Conservation (phyloP, 2,113 vertebrate genomes). For the Rhynchomys soricoides region DNA sequence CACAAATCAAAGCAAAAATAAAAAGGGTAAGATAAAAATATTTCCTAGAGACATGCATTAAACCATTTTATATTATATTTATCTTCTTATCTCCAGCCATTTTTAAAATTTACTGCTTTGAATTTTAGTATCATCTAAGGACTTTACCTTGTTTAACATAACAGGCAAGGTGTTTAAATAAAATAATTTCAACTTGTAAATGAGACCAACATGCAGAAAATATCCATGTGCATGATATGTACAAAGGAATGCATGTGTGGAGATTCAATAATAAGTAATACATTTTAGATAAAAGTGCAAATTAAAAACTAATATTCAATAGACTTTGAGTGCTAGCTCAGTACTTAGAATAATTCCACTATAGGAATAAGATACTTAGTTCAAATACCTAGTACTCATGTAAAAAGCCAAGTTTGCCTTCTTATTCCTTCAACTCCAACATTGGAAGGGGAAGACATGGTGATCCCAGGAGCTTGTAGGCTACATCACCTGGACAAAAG, state of each 20-base stretch:
- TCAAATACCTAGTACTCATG: not conserved
- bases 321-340: not conserved
- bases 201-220: not conserved
- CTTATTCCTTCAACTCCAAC: not conserved
- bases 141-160: not conserved
- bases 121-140: not conserved
- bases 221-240: not conserved
- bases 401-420: not conserved
- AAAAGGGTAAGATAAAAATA: no score
- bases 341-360: not conserved
- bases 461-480: not conserved
- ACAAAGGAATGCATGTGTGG: not conserved
- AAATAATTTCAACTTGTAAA: not conserved
- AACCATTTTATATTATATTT: not conserved
- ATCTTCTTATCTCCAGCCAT: not conserved
- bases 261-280: not conserved
- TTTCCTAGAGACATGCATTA: not conserved
- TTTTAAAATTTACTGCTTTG: not conserved
- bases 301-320: not conserved
- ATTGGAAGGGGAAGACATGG: fast-evolving
- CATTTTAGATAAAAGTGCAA: not conserved
- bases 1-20: not conserved
- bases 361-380: not conserved
- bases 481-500: not conserved
- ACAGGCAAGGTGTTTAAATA: not conserved